These are phyloP conservation scores for Thereva nobilitata DNA, from an alignment of 2,888 invertebrate species.

Conservation along the genomic window DNA sequence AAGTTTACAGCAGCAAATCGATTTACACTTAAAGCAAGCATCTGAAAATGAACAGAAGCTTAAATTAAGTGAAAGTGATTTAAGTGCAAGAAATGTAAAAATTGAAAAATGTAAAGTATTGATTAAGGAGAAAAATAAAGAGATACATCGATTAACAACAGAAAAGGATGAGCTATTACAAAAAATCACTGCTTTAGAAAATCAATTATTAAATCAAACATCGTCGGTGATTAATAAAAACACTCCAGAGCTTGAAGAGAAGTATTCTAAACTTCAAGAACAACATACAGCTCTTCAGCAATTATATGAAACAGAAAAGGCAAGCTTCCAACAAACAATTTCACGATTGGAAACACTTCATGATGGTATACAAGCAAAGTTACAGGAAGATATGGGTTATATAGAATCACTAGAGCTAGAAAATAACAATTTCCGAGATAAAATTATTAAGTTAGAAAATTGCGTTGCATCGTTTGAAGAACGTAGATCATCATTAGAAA, in stretches of 20 bases:
- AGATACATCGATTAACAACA: conserved; percentile 58
- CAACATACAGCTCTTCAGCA: conserved; percentile 40
- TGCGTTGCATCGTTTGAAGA: conserved; percentile 66
- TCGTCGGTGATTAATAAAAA: conserved; percentile 1
- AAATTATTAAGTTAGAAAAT: conserved; percentile 69
- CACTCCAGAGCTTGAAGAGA: conserved; percentile 17
- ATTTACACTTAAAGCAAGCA: conserved; percentile 48
- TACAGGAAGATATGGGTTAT: conserved; percentile 74
- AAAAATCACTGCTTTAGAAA: conserved; percentile 1
- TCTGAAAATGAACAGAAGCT: conserved; percentile 58
- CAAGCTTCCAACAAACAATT: conserved; percentile 50
- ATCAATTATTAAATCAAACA: background rate
- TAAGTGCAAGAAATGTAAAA: conserved; percentile 61
- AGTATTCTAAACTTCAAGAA: conserved; percentile 6
- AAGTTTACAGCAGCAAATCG: conserved; percentile 36
- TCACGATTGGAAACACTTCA: conserved; percentile 52
- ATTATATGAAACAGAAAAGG: conserved; percentile 48
- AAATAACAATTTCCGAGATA: conserved; percentile 59
- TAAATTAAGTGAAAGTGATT: conserved; percentile 59
- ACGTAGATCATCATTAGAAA: conserved; percentile 64
- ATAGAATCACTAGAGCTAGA: conserved; percentile 53
- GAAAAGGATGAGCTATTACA: conserved; percentile 5
- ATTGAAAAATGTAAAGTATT: conserved; percentile 61
- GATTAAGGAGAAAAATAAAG: conserved; percentile 63
- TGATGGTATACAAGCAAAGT: conserved; percentile 64